These are phyloP conservation scores for Sardina pilchardus DNA, from an alignment of 2,113 vertebrate species.

Conservation along the genomic window DNA sequence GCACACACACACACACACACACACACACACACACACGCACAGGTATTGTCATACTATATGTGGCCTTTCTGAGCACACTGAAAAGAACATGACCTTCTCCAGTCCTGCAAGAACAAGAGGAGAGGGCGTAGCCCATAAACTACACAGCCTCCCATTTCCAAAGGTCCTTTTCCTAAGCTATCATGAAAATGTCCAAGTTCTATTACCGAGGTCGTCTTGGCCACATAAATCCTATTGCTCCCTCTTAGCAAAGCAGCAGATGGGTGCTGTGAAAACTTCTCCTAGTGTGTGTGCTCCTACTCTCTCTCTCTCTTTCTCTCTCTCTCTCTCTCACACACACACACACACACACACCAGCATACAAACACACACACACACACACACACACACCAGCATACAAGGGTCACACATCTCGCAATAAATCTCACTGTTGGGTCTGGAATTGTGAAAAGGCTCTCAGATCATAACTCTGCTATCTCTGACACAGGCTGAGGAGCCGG, in stretches of 20 bases:
- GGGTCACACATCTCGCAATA: background rate
- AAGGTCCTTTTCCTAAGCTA: background rate
- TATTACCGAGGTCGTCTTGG: background rate
- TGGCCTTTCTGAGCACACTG: background rate
- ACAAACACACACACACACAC: background rate
- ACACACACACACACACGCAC: background rate
- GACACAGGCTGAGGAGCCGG: background rate
- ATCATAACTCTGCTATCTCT: background rate
- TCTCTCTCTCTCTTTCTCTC: too few relatives aligned
- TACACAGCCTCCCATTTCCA: background rate
- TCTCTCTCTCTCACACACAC: background rate
- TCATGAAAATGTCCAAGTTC: slow-evolving; percentile 9
- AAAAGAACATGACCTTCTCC: slow-evolving; percentile 33
- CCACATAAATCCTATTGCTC: slow-evolving; percentile 2
- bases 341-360: background rate
- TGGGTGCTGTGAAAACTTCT: slow-evolving; percentile 7
- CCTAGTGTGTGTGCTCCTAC: background rate
- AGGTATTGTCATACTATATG: slow-evolving; percentile 11
- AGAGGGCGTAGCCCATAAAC: background rate
- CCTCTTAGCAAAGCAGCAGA: background rate
- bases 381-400: background rate
- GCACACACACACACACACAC: background rate
- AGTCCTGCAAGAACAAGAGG: slow-evolving; percentile 20
- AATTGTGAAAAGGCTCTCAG: background rate
- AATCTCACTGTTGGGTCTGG: background rate